Evolutionary conservation across 2,888 invertebrate species (phyloP), one percentile per base, ranked within the genome.

Genomic region (Xylota segnis): DNA sequence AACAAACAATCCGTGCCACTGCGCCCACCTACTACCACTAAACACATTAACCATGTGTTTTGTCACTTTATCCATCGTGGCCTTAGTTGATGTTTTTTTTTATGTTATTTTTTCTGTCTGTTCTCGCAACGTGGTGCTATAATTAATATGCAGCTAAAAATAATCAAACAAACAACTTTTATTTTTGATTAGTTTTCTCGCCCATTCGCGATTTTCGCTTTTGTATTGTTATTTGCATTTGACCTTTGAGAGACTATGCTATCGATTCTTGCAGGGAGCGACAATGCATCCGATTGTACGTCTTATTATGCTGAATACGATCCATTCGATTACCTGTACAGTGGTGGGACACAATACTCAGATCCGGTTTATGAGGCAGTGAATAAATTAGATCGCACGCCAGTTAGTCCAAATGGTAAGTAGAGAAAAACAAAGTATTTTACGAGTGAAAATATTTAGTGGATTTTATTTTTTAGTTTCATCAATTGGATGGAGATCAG

Each of bases 241-340:
- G 58, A 79, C 9, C n/a, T 43, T 43, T 65, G 54, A 58, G 6
- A 16, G 40, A 66, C 84, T 72, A 88, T 91, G 89, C 89, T 90
- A 89, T 91, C 91, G 88, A 88, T 92, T 91, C 90, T 92, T 92
- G 90, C 90, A 90, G 94, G 93, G 89, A 93, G 93, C 88, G 94
- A 94, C 88, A 90, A 92, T 79, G 93, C 93, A 87, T 94, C 95
- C 23, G 94, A 95, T 88, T 94, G 94, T 88, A 93, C 94, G 78
- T 95, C 95, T 66, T 95, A 96, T 87, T 96, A 96, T 89, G 95
- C 96, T 89, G 95, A 95, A 83, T 96, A 95, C 90, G 96, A 96
- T 92, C 96, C 96, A n/a, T 96, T 96, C 89, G 96, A 96, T 90
- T 96, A 95, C 90, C 94, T 96, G 91, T 95, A 95, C 90, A 94